These are phyloP conservation scores for Neoscelio sp. DNA, from an alignment of 2,888 invertebrate species.

Conservation along the genomic window DNA sequence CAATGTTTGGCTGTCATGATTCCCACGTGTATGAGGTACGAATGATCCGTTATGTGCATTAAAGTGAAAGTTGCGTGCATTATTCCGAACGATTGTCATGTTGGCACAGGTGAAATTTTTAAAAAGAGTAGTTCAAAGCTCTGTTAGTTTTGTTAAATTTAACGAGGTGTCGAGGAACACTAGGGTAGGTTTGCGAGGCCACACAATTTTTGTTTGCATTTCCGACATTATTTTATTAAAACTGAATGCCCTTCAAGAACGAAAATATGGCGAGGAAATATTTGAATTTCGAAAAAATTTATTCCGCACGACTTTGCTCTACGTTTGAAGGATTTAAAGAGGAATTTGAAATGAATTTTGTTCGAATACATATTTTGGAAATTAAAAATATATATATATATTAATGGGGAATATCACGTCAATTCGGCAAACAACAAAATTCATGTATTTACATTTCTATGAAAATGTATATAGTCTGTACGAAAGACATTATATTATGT, in stretches of 20 bases:
- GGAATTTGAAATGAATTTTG: too few species aligned
- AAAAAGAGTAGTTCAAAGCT: background rate
- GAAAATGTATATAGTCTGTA: too few species aligned
- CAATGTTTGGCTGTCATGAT: conserved; percentile 30
- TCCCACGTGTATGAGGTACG: conserved; percentile 47
- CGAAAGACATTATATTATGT: too few species aligned
- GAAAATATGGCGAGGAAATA: background rate
- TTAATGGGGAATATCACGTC: too few species aligned
- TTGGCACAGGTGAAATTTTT: conserved; percentile 23
- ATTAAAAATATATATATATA: background rate
- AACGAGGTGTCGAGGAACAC: background rate
- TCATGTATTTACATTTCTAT: too few species aligned
- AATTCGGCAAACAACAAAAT: too few species aligned
- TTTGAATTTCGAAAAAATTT: background rate
- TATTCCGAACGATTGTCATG: conserved; percentile 24
- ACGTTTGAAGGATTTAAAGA: too few species aligned
- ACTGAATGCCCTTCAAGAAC: background rate
- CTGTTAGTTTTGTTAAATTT: conserved; percentile 15
- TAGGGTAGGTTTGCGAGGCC: too few species aligned
- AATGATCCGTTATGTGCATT: conserved; percentile 47
- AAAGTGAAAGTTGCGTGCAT: conserved; percentile 26
- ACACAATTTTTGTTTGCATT: background rate
- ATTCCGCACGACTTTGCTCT: background rate
- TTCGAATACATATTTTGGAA: too few species aligned
- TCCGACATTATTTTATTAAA: background rate